A percentile compares a stretch with the other conserved stretches of the same genome.
Evolutionary conservation across 2,113 vertebrate species (phyloP).

Genomic region (Melospiza georgiana): DNA sequence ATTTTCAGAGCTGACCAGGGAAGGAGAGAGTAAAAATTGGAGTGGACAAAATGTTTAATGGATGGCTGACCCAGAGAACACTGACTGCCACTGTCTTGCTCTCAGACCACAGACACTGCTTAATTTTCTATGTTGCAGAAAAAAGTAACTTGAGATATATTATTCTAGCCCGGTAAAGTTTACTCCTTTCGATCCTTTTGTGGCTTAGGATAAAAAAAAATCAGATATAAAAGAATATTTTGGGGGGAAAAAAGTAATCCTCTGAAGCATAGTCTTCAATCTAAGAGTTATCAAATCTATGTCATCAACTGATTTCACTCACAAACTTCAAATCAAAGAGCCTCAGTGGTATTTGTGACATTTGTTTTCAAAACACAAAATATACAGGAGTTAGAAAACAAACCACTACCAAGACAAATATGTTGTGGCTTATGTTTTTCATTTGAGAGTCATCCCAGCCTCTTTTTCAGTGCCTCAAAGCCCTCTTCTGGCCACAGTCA

Average conservation of each 20-base stretch:
- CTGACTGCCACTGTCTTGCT: background rate
- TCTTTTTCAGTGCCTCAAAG: constrained; percentile 4
- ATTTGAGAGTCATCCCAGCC: background rate
- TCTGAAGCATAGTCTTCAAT: background rate
- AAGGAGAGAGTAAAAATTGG: background rate
- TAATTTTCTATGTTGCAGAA: background rate
- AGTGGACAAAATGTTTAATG: background rate
- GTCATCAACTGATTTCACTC: background rate
- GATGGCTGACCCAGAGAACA: background rate
- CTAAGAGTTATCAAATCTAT: background rate
- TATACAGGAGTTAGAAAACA: background rate
- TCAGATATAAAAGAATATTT: background rate
- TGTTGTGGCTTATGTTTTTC: background rate
- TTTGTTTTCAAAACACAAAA: background rate
- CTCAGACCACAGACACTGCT: background rate
- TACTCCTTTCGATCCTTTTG: background rate
- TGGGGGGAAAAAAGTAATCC: background rate
- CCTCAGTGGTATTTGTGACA: background rate
- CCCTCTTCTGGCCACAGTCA: constrained; percentile 9
- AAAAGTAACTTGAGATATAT: background rate
- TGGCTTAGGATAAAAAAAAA: background rate
- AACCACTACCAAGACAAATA: background rate
- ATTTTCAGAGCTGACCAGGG: background rate
- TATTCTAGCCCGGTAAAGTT: background rate
- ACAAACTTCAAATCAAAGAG: background rate